A percentile compares a stretch with the other conserved stretches of the same genome.
Evolutionary conservation across 2,888 invertebrate genomes (phyloP).

Genomic region (Adineta ricciae): DNA sequence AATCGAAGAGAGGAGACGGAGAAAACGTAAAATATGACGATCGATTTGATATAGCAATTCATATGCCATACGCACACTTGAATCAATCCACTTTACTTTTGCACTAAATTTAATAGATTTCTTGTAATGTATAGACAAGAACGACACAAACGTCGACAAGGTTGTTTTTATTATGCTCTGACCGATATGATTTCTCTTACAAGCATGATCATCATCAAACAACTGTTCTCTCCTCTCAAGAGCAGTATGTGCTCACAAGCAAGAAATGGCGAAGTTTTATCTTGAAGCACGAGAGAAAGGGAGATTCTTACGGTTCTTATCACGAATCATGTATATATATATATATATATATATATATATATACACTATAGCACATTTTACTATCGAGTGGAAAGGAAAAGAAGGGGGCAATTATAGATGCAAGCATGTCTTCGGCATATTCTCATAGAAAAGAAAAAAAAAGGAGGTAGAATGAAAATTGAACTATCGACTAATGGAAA

Average conservation of each 20-base stretch:
- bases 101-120: background rate
- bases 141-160: slow-evolving; percentile 15
- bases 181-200: background rate
- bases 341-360: background rate
- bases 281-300: background rate
- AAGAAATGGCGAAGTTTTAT: background rate
- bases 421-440: background rate
- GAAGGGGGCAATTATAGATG: background rate
- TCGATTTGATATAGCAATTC: background rate
- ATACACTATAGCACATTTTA: background rate
- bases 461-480: background rate
- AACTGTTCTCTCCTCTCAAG: slow-evolving; percentile 15
- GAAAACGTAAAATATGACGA: background rate
- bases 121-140: slow-evolving; percentile 5
- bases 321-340: background rate
- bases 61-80: slow-evolving; percentile 5
- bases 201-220: background rate
- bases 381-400: background rate
- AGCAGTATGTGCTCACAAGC: background rate
- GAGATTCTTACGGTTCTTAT: background rate
- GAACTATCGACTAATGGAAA: background rate
- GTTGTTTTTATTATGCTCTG: background rate
- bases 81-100: slow-evolving; percentile 11
- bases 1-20: background rate
- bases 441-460: background rate